Evolutionary conservation across 2,888 invertebrate genomes (phyloP).

Genomic region (Microplitis deprimator): DNA sequence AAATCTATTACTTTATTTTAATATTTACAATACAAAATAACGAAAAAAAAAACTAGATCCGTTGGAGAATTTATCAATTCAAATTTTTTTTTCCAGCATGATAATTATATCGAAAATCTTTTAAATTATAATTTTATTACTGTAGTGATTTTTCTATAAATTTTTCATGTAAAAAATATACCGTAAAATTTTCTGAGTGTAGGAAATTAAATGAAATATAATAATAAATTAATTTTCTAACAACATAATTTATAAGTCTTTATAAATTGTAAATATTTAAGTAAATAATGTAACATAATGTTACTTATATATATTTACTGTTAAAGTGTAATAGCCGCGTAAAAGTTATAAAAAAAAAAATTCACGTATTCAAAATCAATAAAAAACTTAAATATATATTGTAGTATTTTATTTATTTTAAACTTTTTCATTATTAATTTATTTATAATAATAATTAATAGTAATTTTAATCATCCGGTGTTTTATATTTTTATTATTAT

Average conservation of each 20-base stretch:
- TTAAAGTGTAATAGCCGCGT: conserved; percentile 50
- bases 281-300: conserved; percentile 51
- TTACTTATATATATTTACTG: conserved; percentile 57
- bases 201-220: conserved; percentile 29
- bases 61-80: too few species aligned
- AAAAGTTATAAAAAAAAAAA: conserved; percentile 29
- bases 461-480: conserved; percentile 7
- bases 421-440: background rate
- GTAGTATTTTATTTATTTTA: background rate
- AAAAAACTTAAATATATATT: background rate
- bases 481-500: conserved; percentile 1
- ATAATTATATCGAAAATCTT: too few species aligned
- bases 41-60: too few species aligned
- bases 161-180: too few species aligned
- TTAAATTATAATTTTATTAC: too few species aligned
- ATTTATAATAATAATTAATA: background rate
- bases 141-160: too few species aligned
- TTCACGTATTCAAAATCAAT: conserved; percentile 4
- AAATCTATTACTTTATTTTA: too few species aligned
- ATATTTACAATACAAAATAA: too few species aligned
- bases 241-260: conserved; percentile 56
- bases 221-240: conserved; percentile 57
- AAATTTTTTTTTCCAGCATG: too few species aligned
- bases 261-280: conserved; percentile 54
- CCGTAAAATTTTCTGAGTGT: background rate